Base-by-base conservation (phyloP, 2,888 invertebrate species). In the Congeria kusceri region DNA sequence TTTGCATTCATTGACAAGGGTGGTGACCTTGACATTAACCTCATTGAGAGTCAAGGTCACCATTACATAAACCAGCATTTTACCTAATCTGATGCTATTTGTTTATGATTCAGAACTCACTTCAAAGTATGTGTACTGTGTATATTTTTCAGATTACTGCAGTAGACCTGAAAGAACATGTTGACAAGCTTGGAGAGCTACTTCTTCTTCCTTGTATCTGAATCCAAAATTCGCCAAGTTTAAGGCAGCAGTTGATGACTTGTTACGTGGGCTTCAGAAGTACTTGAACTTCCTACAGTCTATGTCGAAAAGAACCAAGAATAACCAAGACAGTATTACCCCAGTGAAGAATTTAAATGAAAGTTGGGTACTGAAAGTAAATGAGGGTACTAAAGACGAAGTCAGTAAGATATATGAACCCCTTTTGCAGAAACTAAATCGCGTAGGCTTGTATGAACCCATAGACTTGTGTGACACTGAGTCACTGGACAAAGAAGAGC, bases 381-480 rank as follows among this genome's bases (percentile, higher is more conserved):
- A 3, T 25, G 44, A 63, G 18, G 44, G 46, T 44, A 63, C 44
- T 18, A 3, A 39, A 63, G 3, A 23, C 23, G 63, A 63, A n/a
- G 46, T 63, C 5, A 39, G 23, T 44, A 63, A 23, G 39, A 44
- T 39, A 62, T 62, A 63, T 25, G 63, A 63, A 63, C n/a, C 2
- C 20, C 44, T 63, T 4, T 5, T 11, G n/a, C 32, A 62, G n/a
- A 20, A 27, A 39, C 49, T 49, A 20, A 11, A 32, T 11, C 4
- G 32, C 11, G 32, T 11, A 7, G 23, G 23, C n/a, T 23, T n/a
- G 20, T 67, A 67, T 39, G 44, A 67, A 20, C 29, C 44, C 3
- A 57, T 67, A 57, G 67, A 57, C 44, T 27, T 67, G 32, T 39
- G 20, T 25, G 44, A 67, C 20, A n/a, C 57, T 56, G 67, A 67